Conservation (phyloP, 2,113 vertebrate species). For the Plecotus auritus region DNA sequence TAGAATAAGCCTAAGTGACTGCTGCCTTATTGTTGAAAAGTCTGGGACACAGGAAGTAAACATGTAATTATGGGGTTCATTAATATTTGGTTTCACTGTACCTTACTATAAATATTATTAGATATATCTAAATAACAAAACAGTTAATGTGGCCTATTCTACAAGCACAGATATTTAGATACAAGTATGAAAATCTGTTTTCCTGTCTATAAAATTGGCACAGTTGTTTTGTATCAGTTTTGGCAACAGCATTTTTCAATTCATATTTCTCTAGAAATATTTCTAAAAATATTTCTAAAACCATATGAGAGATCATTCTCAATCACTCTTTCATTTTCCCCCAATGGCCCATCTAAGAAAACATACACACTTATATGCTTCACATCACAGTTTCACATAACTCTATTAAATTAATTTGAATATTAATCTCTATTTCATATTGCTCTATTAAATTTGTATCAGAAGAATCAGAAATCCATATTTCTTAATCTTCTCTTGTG, state of each 20-base stretch:
- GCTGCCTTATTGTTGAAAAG: neutral
- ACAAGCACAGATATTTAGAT: neutral
- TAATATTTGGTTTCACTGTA: neutral
- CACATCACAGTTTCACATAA: neutral
- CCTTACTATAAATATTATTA: neutral
- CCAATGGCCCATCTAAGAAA: neutral
- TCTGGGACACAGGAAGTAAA: neutral
- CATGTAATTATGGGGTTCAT: neutral
- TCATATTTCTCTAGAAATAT: neutral
- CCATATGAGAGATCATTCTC: neutral
- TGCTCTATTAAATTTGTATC: neutral
- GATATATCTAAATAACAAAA: neutral
- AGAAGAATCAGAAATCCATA: neutral
- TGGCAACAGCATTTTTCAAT: neutral
- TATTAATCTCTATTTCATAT: neutral
- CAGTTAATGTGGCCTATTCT: neutral
- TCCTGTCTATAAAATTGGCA: neutral
- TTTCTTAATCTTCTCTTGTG: neutral
- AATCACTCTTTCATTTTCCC: neutral
- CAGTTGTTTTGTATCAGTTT: neutral
- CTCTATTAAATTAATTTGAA: neutral
- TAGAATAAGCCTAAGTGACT: neutral
- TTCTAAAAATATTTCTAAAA: neutral
- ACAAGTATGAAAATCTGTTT: neutral
- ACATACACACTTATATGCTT: neutral